A percentile compares a stretch with the other conserved stretches of the same genome.
phyloP scores from a whole-genome alignment of 2,888 invertebrate species.

The Tyria jacobaeae region DNA sequence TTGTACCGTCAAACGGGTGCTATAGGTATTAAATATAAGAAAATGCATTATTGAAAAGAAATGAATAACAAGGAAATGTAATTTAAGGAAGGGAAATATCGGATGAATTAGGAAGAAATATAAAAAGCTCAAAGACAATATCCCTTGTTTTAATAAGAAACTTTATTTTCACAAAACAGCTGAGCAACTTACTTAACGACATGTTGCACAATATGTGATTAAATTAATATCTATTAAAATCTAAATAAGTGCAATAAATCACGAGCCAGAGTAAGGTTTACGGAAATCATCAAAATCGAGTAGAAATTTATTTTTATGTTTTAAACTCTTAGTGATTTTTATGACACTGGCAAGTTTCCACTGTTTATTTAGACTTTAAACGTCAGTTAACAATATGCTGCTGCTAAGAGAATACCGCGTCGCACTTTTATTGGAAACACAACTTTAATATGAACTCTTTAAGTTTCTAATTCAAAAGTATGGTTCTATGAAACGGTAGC shows the following conservation, averaged over 20 bases:
- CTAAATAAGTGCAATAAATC: constrained; percentile 15
- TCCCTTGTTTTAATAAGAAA: background rate
- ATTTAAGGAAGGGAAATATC: too few relatives aligned
- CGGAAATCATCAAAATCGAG: constrained; percentile 41
- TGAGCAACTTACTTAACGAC: background rate
- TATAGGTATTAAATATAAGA: too few relatives aligned
- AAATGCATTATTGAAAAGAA: too few relatives aligned
- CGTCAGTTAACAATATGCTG: too few relatives aligned
- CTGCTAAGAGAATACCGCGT: background rate
- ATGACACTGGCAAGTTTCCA: constrained; percentile 21
- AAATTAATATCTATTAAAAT: constrained; percentile 13
- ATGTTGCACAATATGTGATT: constrained; percentile 15
- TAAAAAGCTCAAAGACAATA: background rate
- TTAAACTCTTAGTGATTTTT: constrained; percentile 42
- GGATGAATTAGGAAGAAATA: too few relatives aligned
- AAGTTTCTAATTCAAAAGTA: background rate
- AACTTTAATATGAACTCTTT: background rate
- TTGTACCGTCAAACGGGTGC: too few relatives aligned
- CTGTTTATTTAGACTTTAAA: constrained; percentile 2
- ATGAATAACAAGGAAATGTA: too few relatives aligned
- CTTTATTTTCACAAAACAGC: background rate
- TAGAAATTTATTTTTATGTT: constrained; percentile 45
- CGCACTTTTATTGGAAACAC: background rate
- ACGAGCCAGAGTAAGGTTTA: constrained; percentile 28
- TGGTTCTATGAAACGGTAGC: too few relatives aligned